phyloP scores from a whole-genome alignment of 2,797 vertebrate genomes.

The Muscicapa striata region DNA sequence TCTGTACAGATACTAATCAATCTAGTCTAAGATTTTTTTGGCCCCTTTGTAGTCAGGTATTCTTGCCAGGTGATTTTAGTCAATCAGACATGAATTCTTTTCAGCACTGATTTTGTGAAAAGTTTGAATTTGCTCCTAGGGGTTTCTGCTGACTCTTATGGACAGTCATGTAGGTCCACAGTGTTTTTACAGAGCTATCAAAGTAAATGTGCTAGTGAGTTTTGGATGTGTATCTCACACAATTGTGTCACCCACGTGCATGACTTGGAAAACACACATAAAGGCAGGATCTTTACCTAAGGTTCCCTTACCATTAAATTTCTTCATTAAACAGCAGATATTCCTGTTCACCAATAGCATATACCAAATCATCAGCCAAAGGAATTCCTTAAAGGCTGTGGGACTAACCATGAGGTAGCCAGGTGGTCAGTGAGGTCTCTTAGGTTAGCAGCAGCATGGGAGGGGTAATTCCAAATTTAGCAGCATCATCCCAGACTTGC shows the following conservation, averaged over 20 bases:
- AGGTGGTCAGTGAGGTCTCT: neutral
- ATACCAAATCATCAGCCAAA: neutral
- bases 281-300: neutral
- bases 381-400: neutral
- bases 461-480: neutral
- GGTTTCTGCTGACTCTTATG: neutral
- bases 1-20: neutral
- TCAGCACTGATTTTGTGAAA: neutral
- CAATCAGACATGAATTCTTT: neutral
- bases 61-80: neutral
- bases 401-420: neutral
- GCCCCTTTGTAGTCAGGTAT: neutral
- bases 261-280: neutral
- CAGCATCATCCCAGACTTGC: neutral
- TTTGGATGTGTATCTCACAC: neutral
- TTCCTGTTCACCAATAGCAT: neutral
- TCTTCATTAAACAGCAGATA: neutral
- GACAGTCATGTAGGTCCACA: neutral
- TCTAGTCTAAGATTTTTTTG: neutral
- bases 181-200: neutral
- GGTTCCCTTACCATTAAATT: neutral
- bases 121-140: neutral
- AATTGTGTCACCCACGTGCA: fast-evolving
- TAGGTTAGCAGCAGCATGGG: neutral
- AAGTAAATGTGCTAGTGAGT: neutral